A percentile compares a stretch with the other conserved stretches of the same genome.
Evolutionary conservation across 2,797 vertebrate genomes (phyloP).

Genomic region (Pseudochaenichthys georgianus): DNA sequence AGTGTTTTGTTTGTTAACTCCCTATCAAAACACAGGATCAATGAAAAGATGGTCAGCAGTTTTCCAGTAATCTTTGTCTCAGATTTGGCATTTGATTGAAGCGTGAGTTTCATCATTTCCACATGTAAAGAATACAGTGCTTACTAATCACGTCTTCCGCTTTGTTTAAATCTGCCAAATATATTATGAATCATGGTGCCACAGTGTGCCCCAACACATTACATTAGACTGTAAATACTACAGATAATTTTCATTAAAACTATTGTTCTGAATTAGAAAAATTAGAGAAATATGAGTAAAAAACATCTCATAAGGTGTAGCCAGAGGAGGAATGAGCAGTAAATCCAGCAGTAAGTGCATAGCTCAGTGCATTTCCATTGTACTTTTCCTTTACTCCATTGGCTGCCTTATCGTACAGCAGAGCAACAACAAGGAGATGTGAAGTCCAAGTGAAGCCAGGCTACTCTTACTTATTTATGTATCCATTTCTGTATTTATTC

Average conservation of each 20-base stretch:
- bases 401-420: constrained; percentile 71
- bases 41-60: constrained; percentile 28
- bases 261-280: constrained; percentile 10
- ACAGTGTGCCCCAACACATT: not conserved
- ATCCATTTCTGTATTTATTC: constrained; percentile 84
- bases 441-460: constrained; percentile 53
- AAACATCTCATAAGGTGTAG: not conserved
- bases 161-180: constrained; percentile 12
- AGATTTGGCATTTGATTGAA: constrained; percentile 30
- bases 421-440: constrained; percentile 70
- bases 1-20: constrained; percentile 46
- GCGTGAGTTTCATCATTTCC: constrained; percentile 38
- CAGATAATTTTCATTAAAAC: not conserved
- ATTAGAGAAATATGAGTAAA: not conserved
- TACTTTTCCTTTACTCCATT: constrained; percentile 56
- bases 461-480: constrained; percentile 82
- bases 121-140: constrained; percentile 31
- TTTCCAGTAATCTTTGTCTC: constrained; percentile 17
- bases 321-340: constrained; percentile 29
- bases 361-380: constrained; percentile 52
- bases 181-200: constrained; percentile 23
- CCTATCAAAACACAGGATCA: constrained; percentile 44
- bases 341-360: constrained; percentile 18
- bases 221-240: not conserved
- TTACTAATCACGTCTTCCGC: constrained; percentile 11